Percentiles rank a stretch among this genome's conserved stretches.
Evolutionary conservation across 2,888 invertebrate species (phyloP).

Genomic region (Perdita meconis): DNA sequence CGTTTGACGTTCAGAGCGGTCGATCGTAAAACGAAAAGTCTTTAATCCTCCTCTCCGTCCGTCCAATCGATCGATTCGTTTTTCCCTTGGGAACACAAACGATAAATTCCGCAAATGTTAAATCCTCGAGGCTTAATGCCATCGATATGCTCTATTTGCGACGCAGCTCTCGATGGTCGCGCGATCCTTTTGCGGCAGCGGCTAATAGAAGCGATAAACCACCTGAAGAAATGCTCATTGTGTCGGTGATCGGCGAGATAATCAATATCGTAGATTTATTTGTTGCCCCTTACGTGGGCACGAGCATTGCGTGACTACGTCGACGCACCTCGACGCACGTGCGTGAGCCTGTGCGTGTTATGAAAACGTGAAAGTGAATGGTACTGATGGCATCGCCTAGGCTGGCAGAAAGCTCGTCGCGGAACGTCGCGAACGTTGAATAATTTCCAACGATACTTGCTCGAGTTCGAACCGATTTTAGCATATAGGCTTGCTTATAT

Average conservation of each 20-base stretch:
- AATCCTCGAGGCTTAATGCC: background rate
- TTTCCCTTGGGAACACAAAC: too few species aligned
- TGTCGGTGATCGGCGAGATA: slow-evolving; percentile 7
- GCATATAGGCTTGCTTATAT: background rate
- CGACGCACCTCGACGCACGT: slow-evolving; percentile 55
- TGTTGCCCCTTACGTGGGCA: slow-evolving; percentile 27
- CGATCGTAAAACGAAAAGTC: too few species aligned
- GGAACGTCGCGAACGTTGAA: slow-evolving; percentile 43
- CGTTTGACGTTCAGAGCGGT: too few species aligned
- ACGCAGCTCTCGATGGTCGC: background rate
- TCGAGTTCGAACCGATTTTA: slow-evolving; percentile 9
- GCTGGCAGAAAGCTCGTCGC: slow-evolving; percentile 55
- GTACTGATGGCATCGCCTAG: slow-evolving; percentile 25
- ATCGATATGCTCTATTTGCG: background rate
- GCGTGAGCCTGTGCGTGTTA: slow-evolving; percentile 36
- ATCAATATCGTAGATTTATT: slow-evolving; percentile 40
- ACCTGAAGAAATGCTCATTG: slow-evolving; percentile 11
- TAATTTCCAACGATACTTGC: background rate
- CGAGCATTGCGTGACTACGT: slow-evolving; percentile 27
- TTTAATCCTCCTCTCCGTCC: too few species aligned
- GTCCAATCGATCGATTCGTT: too few species aligned
- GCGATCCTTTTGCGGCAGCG: slow-evolving; percentile 1
- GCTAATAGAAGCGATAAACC: slow-evolving; percentile 5
- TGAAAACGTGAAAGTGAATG: slow-evolving; percentile 63
- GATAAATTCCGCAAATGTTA: background rate